phyloP scores from a whole-genome alignment of 2,888 invertebrate genomes.

The Polydrusus tereticollis region DNA sequence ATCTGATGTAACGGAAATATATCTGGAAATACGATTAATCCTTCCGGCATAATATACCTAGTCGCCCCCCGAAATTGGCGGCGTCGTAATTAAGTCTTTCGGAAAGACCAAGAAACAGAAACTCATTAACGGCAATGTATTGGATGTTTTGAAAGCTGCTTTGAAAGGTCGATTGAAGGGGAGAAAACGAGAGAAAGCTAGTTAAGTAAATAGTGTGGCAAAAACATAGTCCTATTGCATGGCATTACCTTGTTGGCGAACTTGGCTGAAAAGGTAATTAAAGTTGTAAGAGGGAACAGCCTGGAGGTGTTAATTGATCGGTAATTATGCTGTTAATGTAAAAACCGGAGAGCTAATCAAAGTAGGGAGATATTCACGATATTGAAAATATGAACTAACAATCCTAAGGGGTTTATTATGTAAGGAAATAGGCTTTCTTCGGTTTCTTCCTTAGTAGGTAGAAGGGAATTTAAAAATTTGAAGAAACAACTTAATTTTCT shows the following conservation, averaged over 20 bases:
- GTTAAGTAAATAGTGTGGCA: slow-evolving; percentile 33
- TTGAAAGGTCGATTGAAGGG: slow-evolving; percentile 23
- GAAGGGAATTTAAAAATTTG: too few species aligned
- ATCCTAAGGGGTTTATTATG: too few species aligned
- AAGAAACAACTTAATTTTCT: too few species aligned
- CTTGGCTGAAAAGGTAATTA: slow-evolving; percentile 21
- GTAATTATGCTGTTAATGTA: slow-evolving; percentile 13
- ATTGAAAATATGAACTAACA: too few species aligned
- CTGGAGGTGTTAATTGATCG: not conserved
- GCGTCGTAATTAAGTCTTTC: slow-evolving; percentile 26
- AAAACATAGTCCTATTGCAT: slow-evolving; percentile 31
- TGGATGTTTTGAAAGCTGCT: slow-evolving; percentile 38
- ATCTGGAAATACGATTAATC: not conserved
- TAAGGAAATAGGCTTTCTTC: too few species aligned
- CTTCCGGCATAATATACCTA: slow-evolving; percentile 4
- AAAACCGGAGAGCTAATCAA: slow-evolving; percentile 1
- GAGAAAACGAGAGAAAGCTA: slow-evolving; percentile 18
- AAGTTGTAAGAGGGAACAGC: not conserved
- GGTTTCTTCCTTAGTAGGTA: too few species aligned
- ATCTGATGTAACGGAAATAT: not conserved
- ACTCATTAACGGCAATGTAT: slow-evolving; percentile 40
- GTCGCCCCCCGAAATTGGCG: slow-evolving; percentile 18
- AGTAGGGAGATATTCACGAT: not conserved
- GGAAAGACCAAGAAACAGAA: slow-evolving; percentile 32
- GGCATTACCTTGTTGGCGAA: slow-evolving; percentile 20